Conservation (phyloP, 2,888 invertebrate genomes). For the Homarus gammarus region DNA sequence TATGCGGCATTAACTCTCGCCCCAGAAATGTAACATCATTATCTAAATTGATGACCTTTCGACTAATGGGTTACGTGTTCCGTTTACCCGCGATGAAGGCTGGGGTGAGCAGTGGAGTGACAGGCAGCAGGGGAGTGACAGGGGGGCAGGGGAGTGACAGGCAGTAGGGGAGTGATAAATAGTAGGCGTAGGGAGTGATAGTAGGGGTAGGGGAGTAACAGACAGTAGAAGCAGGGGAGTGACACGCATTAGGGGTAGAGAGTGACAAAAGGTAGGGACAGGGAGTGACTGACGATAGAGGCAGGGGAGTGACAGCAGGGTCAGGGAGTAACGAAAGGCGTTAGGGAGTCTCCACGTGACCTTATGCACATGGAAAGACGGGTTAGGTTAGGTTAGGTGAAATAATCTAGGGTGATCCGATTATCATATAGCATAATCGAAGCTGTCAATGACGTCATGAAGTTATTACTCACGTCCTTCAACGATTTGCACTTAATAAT, state of each 20-base stretch:
- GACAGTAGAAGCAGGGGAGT: not conserved
- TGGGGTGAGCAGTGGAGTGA: not conserved
- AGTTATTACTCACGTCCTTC: no score
- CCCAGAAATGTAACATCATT: constrained; percentile 45
- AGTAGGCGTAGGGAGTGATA: not conserved
- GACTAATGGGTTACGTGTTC: constrained; percentile 44
- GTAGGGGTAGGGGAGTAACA: not conserved
- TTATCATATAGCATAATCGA: no score
- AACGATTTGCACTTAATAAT: no score
- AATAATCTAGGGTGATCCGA: no score
- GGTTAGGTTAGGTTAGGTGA: no score
- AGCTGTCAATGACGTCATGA: no score
- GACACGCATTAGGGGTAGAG: not conserved
- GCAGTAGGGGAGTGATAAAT: not conserved
- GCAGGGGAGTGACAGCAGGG: not conserved
- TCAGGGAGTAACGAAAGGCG: no score
- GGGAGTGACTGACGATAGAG: not conserved
- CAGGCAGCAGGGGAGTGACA: not conserved
- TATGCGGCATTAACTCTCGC: constrained; percentile 36
- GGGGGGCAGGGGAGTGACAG: not conserved
- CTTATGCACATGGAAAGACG: no score
- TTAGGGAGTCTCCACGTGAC: no score
- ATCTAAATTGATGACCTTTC: constrained; percentile 48
- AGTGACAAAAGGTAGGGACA: constrained; percentile 14
- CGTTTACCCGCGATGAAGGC: constrained; percentile 14